A percentile compares a stretch with the other conserved stretches of the same genome.
These are phyloP conservation scores for Ctenochaetus hawaiiensis DNA, from an alignment of 2,797 vertebrate genomes.

Conservation along the genomic window DNA sequence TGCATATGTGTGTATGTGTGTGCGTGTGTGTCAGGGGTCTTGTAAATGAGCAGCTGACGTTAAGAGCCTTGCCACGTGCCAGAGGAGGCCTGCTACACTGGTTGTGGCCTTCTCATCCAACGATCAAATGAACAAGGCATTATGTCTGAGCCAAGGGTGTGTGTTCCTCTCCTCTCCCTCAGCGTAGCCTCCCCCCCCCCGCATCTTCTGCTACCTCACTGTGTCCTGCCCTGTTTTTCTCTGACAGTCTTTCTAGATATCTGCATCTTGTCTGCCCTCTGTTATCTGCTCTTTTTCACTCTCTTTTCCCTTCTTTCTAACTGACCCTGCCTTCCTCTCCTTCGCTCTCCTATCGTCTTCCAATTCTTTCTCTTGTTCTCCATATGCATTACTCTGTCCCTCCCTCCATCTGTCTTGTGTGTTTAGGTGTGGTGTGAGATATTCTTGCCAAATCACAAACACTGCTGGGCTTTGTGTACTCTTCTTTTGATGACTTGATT, in stretches of 20 bases:
- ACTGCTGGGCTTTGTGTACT: conserved; percentile 40
- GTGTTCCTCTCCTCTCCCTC: conserved; percentile 30
- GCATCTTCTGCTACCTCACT: neutral
- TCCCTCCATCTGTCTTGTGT: conserved; percentile 53
- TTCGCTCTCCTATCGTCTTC: neutral
- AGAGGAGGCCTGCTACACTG: conserved; percentile 61
- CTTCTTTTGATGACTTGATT: conserved; percentile 42
- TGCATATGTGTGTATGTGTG: conserved; percentile 34
- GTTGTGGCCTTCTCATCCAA: conserved; percentile 65
- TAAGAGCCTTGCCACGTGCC: conserved; percentile 73
- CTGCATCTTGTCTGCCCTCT: conserved; percentile 1
- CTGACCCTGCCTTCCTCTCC: too few relatives aligned
- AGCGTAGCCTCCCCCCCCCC: conserved; percentile 8
- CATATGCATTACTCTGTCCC: neutral
- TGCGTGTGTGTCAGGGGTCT: conserved; percentile 63
- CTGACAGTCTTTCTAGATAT: neutral
- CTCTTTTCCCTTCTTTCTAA: neutral
- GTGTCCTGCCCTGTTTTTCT: conserved; percentile 37
- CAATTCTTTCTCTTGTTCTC: neutral
- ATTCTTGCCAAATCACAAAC: conserved; percentile 60
- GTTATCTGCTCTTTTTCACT: neutral
- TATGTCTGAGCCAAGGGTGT: conserved; percentile 63
- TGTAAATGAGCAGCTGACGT: conserved; percentile 73
- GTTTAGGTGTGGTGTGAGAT: conserved; percentile 67
- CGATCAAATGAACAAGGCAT: conserved; percentile 70